Base-by-base conservation (phyloP, 2,113 vertebrate genomes). In the Circaetus cinerascens region DNA sequence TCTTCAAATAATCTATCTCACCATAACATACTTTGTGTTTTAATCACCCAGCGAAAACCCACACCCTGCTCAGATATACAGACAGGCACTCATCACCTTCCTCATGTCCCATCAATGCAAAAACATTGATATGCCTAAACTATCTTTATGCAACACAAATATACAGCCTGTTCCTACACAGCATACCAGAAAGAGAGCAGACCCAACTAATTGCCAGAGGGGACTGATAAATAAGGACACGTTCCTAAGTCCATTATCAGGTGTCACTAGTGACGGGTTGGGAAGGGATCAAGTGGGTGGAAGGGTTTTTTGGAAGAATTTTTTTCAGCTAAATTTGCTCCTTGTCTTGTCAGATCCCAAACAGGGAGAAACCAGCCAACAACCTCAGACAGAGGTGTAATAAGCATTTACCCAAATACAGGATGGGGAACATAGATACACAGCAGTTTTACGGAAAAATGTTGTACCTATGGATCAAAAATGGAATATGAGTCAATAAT, bases 221-320 rank as follows among this genome's bases (percentile, higher is more conserved):
- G 40, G 69, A 76, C 91, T 94, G 93, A 97, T 97, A 95, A 96
- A 91, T 79, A 82, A 94, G 86, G 30, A 95, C 30, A 1, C 48
- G 36, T 91, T 94, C 56, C 63, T 64, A 17, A 38, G 88, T 77
- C 71, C 53, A 69, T 78, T 95, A 93, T 95, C 95, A 89, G 62
- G 73, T 78, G 51, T 83, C 73, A 78, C 50, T 79, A 46, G 56
- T 2, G 11, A 63, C 0, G 1, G 18, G 38, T 40, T 76, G 62
- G 62, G 80, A 82, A 73, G 20, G 48, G 50, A 55, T n/a, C 9
- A 21, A 69, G 63, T 91, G 34, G 36, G 91, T 95, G 86, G 96
- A 96, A 92, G 75, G 18, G 46, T 67, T 27, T 40, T 92, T 23
- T 66, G 66, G 46, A 93, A 88, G 14, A 57, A 16, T 12, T 19